These are phyloP conservation scores for Drosophila melanosoma DNA, from an alignment of 2,888 invertebrate species.

Conservation along the genomic window DNA sequence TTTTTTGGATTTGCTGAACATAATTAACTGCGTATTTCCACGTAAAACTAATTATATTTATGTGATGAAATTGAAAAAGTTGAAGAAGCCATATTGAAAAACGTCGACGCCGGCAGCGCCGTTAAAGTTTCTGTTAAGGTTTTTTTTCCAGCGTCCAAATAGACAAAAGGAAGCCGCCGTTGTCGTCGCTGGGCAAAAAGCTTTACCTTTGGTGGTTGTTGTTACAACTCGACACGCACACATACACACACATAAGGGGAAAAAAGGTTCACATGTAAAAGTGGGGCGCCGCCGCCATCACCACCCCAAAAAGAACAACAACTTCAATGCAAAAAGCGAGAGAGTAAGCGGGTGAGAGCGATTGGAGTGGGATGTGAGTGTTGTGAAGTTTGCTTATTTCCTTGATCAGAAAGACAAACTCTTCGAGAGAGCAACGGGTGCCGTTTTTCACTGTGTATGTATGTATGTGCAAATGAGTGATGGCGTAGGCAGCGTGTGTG, in stretches of 20 bases:
- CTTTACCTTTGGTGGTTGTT: slow-evolving; percentile 76
- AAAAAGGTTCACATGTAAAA: slow-evolving; percentile 48
- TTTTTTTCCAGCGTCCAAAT: slow-evolving; percentile 57
- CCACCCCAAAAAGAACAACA: slow-evolving; percentile 59
- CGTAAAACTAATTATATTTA: slow-evolving; percentile 28
- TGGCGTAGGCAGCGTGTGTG: slow-evolving; percentile 5
- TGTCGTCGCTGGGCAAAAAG: slow-evolving; percentile 48
- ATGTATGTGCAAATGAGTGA: slow-evolving; percentile 18
- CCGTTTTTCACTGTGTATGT: slow-evolving; percentile 31
- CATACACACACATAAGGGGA: slow-evolving; percentile 16
- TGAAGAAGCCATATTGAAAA: slow-evolving; percentile 76
- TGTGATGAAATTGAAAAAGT: slow-evolving; percentile 46
- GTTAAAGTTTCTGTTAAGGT: slow-evolving; percentile 67
- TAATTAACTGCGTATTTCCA: slow-evolving; percentile 27
- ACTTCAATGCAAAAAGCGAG: slow-evolving; percentile 39
- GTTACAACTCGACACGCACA: slow-evolving; percentile 55
- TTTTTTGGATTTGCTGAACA: slow-evolving; percentile 3
- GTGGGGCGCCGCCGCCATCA: slow-evolving; percentile 67
- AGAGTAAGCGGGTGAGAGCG: slow-evolving; percentile 44
- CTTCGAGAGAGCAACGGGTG: slow-evolving; percentile 41
- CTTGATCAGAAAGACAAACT: slow-evolving; percentile 63
- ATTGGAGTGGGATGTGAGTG: slow-evolving; percentile 26
- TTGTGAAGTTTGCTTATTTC: slow-evolving; percentile 50
- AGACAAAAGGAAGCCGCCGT: slow-evolving; percentile 75
- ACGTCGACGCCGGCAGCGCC: slow-evolving; percentile 48